A percentile compares a stretch with the other conserved stretches of the same genome.
phyloP scores from a whole-genome alignment of 2,888 invertebrate genomes.

The Diabrotica balteata region DNA sequence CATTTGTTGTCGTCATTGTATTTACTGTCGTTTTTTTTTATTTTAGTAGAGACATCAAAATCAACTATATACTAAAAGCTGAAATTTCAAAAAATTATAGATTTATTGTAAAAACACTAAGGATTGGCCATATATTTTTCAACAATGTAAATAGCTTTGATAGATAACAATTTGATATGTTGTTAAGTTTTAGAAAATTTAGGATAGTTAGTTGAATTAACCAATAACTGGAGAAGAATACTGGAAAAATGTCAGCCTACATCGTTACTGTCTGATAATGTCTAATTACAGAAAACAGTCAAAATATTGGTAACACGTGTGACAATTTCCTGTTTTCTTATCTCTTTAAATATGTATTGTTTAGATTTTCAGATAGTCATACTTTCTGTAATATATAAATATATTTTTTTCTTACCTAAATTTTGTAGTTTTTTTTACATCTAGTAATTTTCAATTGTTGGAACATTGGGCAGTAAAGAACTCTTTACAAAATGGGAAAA shows the following conservation, averaged over 20 bases:
- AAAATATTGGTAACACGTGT: conserved; percentile 10
- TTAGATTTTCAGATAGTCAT: conserved; percentile 45
- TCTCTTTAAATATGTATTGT: conserved; percentile 37
- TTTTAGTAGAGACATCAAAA: no score
- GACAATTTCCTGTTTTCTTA: conserved; percentile 20
- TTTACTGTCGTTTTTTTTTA: no score
- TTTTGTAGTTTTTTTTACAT: no score
- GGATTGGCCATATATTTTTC: conserved; percentile 4
- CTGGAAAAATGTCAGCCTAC: conserved; percentile 12
- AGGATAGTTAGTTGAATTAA: conserved; percentile 36
- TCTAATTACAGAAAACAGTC: conserved; percentile 8
- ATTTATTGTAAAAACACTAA: conserved; percentile 3
- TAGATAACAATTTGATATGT: conserved; percentile 26
- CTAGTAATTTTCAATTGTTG: no score
- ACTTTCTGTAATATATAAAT: conserved; percentile 50
- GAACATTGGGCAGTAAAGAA: no score
- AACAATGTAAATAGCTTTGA: conserved; percentile 27
- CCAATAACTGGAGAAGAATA: conserved; percentile 22
- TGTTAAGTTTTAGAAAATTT: conserved; percentile 36
- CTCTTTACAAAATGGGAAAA: no score
- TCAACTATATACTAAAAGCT: no score
- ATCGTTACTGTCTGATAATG: conserved; percentile 9
- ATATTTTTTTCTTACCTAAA: conserved; percentile 49
- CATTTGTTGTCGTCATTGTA: no score
- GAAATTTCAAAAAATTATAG: background rate